Evolutionary conservation across 2,113 vertebrate genomes (phyloP), one percentile per base, ranked within the genome.

Genomic region (Lynx canadensis): DNA sequence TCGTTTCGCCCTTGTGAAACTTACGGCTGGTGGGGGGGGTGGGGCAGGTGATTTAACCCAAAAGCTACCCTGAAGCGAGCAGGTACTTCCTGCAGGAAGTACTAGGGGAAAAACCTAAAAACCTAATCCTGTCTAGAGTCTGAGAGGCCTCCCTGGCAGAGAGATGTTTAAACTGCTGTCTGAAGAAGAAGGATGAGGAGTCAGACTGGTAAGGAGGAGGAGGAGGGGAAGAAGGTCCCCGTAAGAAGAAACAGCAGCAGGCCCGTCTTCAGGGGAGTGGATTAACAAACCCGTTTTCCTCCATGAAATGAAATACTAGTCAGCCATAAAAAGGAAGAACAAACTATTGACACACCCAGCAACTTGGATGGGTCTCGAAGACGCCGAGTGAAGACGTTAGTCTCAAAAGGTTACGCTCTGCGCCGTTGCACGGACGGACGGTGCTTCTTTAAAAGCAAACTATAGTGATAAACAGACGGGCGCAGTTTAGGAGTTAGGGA

Each of bases 61-160:
- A 82, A 76, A 60, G 4, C 27, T 29, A 31, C 60, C 52, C 18
- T 14, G 4, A 50, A n/a, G 4, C 7, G 36, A 90, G 31, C 27
- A 55, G 33, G 0, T 1, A 36, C 48, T 21, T 84, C 16, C 0
- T 2, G 2, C 13, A 55, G 4, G 52, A 52, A 78, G 15, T 0
- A 1, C 4, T 3, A 4, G 27, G 21, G 19, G 7, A 6, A 11
- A 13, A 5, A 36, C 14, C 21, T 68, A 6, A 11, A 13, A 5
- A 36, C 14, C 21, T 68, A 60, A 48, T 38, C 27, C 23, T 78
- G 27, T 78, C 33, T 55, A 7, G 18, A 69, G 48, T 92, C 74
- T 63, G 33, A 79, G 38, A 16, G 16, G 7, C 38, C 9, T 79
- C 21, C 41, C 68, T n/a, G 65, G 48, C 11, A 33, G 78, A 81